phyloP scores from a whole-genome alignment of 2,888 invertebrate species.

The Gerris lacustris region DNA sequence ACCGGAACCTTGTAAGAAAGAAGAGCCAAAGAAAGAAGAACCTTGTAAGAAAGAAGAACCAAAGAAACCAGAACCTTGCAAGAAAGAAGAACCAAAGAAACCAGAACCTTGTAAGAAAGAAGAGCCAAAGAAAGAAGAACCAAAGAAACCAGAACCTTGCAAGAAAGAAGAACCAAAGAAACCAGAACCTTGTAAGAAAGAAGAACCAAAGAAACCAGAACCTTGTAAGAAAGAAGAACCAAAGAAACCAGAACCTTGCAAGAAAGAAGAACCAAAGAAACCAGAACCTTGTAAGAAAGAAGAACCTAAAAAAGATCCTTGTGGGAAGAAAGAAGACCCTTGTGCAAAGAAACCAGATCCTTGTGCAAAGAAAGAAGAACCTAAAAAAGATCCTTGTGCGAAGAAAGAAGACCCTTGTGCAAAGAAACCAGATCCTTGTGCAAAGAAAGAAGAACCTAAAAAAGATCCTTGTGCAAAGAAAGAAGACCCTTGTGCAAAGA shows the following conservation, averaged over 20 bases:
- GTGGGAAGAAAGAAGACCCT: not conserved
- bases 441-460: too few relatives aligned
- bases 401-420: constrained; percentile 16
- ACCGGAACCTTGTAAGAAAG: not conserved
- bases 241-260: not conserved
- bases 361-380: constrained; percentile 3
- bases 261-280: not conserved
- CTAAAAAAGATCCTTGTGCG: constrained; percentile 3
- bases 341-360: not conserved
- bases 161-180: constrained; percentile 14
- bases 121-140: not conserved
- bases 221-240: not conserved
- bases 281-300: not conserved
- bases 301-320: not conserved
- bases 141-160: constrained; percentile 8
- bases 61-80: not conserved
- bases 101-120: constrained; percentile 17
- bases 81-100: not conserved
- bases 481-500: not conserved
- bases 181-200: constrained; percentile 18
- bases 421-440: constrained; percentile 13
- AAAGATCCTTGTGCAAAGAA: not conserved
- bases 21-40: not conserved
- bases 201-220: not conserved
- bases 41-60: not conserved